Evolutionary conservation across 1,140 invertebrate genomes (phyloP).

Genomic region (Cherax destructor): DNA sequence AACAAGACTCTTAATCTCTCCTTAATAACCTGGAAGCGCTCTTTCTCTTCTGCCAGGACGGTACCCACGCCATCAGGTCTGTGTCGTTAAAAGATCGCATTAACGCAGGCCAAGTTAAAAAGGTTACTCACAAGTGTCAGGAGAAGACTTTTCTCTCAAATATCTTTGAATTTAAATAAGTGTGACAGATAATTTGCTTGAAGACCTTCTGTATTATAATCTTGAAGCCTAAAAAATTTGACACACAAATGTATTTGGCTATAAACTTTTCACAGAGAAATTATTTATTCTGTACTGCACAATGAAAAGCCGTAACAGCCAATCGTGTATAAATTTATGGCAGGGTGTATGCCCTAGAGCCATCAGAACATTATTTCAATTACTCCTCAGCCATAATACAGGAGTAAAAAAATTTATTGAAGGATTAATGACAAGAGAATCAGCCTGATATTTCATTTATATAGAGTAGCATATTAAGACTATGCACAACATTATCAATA

Average conservation of each 20-base stretch:
- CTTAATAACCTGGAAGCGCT: conserved; percentile 98
- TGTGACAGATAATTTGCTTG: not conserved
- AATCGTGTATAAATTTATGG: not conserved
- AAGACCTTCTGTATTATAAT: not conserved
- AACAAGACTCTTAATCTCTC: conserved; percentile 93
- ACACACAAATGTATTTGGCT: no score
- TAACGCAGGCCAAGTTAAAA: not conserved
- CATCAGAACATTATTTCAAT: not conserved
- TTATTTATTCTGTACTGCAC: not conserved
- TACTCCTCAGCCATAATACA: not conserved
- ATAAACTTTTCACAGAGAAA: no score
- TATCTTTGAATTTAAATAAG: not conserved
- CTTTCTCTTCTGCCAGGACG: conserved; percentile 97
- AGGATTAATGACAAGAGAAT: not conserved
- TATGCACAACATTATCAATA: not conserved
- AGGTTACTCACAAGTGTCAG: not conserved
- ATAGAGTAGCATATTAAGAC: not conserved
- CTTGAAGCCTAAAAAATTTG: not conserved
- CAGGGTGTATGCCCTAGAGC: not conserved
- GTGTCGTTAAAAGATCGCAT: conserved; percentile 63
- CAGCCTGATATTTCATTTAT: not conserved
- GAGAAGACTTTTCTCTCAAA: not conserved
- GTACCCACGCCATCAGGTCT: conserved; percentile 99
- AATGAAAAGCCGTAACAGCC: not conserved
- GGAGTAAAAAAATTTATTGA: not conserved